Percentiles rank a stretch among this genome's conserved stretches.
Conservation (phyloP, 2,113 vertebrate species). For the Rana temporaria region DNA sequence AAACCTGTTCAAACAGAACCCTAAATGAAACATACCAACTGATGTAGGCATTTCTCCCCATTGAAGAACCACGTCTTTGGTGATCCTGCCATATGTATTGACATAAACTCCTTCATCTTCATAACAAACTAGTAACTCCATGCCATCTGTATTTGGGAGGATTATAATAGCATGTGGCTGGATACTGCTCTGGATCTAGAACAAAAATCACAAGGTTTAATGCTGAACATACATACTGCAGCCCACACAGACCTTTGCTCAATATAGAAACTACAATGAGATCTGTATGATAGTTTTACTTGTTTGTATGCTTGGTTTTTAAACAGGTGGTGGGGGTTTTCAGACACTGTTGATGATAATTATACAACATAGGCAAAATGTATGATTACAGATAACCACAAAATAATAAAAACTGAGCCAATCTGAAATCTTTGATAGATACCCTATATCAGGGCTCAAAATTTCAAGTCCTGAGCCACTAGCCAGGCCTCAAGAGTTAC, state of each 20-base stretch:
- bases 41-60: slow-evolving; percentile 99
- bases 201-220: not conserved
- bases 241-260: not conserved
- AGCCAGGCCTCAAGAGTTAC: too few relatives aligned
- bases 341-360: too few relatives aligned
- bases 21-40: slow-evolving; percentile 80
- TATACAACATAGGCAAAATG: too few relatives aligned
- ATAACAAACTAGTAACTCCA: slow-evolving; percentile 97
- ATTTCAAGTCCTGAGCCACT: too few relatives aligned
- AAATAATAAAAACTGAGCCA: too few relatives aligned
- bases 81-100: slow-evolving; percentile 97
- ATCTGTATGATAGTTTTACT: too few relatives aligned
- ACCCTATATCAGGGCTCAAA: too few relatives aligned
- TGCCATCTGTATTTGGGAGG: slow-evolving; percentile 96
- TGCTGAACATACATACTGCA: not conserved
- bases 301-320: too few relatives aligned
- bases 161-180: slow-evolving; percentile 98
- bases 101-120: slow-evolving; percentile 98
- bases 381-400: too few relatives aligned
- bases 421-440: too few relatives aligned
- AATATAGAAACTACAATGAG: not conserved
- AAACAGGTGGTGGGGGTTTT: too few relatives aligned
- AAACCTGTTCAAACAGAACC: not conserved
- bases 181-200: slow-evolving; percentile 93
- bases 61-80: slow-evolving; percentile 98